Percentiles rank a stretch among this genome's conserved stretches.
Conservation (phyloP, 2,888 invertebrate genomes). For the Hipparchia semele region DNA sequence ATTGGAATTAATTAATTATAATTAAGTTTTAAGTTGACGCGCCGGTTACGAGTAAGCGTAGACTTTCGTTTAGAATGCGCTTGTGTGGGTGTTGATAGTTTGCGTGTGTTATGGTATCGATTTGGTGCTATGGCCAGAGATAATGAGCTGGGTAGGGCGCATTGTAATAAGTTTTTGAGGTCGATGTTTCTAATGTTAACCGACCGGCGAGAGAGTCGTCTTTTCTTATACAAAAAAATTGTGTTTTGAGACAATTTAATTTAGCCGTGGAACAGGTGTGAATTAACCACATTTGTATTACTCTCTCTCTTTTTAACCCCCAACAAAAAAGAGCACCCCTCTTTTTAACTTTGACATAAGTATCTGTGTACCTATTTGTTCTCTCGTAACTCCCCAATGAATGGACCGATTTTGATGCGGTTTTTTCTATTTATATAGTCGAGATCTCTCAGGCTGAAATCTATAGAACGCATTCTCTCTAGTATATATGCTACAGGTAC, state of each 20-base stretch:
- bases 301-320: too few relatives aligned
- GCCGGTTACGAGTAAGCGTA: slow-evolving; percentile 80
- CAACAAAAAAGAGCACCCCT: too few relatives aligned
- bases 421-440: too few relatives aligned
- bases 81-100: slow-evolving; percentile 58
- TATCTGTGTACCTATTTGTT: too few relatives aligned
- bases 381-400: too few relatives aligned
- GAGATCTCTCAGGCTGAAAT: too few relatives aligned
- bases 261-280: slow-evolving; percentile 15
- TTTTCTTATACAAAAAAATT: slow-evolving; percentile 19
- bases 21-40: slow-evolving; percentile 92
- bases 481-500: too few relatives aligned
- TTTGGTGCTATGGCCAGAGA: slow-evolving; percentile 79
- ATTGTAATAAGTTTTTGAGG: slow-evolving; percentile 78
- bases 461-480: too few relatives aligned
- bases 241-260: slow-evolving; percentile 27
- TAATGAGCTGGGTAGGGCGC: slow-evolving; percentile 77
- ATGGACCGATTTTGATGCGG: too few relatives aligned
- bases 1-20: slow-evolving; percentile 92
- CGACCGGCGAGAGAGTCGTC: slow-evolving; percentile 39
- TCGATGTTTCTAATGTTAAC: slow-evolving; percentile 51
- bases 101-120: slow-evolving; percentile 72
- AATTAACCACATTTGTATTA: too few relatives aligned
- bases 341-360: too few relatives aligned
- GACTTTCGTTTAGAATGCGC: slow-evolving; percentile 69